phyloP scores from a whole-genome alignment of 1,140 invertebrate species.

The Leptestheria dahalacensis region DNA sequence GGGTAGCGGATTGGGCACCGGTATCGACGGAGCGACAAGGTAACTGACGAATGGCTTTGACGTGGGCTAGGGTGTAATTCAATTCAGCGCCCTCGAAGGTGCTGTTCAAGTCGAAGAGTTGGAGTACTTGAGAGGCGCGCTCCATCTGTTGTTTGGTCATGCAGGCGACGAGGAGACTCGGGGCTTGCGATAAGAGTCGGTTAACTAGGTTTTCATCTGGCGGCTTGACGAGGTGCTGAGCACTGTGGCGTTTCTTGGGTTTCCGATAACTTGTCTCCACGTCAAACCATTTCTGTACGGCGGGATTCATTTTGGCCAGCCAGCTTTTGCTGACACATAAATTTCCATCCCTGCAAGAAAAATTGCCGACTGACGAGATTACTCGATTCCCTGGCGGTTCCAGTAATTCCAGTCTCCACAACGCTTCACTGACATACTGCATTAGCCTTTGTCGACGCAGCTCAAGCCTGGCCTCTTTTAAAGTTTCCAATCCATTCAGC shows the following conservation, averaged over 20 bases:
- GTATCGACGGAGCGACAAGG: background rate
- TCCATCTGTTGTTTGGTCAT: slow-evolving; percentile 3
- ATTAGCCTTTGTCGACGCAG: background rate
- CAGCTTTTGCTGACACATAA: slow-evolving; percentile 4
- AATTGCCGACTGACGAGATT: background rate
- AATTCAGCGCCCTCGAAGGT: background rate
- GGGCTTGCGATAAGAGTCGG: background rate
- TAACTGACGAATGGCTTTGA: background rate
- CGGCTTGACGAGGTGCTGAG: background rate
- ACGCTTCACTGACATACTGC: slow-evolving; percentile 11
- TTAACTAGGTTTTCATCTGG: background rate
- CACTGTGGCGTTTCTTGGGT: background rate
- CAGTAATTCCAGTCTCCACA: slow-evolving; percentile 12
- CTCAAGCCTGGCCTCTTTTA: background rate
- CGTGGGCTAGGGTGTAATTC: background rate
- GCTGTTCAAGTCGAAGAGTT: background rate
- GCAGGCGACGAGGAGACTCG: background rate
- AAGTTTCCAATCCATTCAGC: background rate
- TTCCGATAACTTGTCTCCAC: background rate
- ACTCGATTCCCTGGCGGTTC: background rate
- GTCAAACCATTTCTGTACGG: slow-evolving; percentile 1
- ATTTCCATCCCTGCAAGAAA: background rate
- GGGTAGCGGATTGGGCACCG: background rate
- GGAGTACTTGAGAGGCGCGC: background rate
- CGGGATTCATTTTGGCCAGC: background rate